phyloP scores from a whole-genome alignment of 2,113 vertebrate species.

The Nipponia nippon region DNA sequence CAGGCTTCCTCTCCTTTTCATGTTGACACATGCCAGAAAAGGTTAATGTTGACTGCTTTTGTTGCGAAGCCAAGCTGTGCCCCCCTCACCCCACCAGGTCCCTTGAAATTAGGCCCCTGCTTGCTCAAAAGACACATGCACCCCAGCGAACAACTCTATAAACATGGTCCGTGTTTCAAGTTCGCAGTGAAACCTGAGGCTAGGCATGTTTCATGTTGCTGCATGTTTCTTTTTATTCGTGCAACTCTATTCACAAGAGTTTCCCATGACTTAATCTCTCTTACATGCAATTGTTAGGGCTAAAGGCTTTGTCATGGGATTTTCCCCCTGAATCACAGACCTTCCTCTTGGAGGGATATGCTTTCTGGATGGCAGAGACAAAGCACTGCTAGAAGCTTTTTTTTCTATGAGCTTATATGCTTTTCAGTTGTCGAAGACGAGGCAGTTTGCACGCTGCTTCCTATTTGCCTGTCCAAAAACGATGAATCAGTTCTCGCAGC shows the following conservation, averaged over 20 bases:
- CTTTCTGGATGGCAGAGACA: neutral
- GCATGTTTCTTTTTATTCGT: conserved; percentile 49
- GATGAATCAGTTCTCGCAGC: neutral
- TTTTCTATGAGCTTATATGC: neutral
- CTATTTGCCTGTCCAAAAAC: neutral
- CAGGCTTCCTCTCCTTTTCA: neutral
- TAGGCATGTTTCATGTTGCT: conserved; percentile 41
- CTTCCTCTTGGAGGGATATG: conserved; percentile 1
- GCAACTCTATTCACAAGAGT: neutral
- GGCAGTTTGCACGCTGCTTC: neutral
- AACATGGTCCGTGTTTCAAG: neutral
- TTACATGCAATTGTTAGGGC: conserved; percentile 22
- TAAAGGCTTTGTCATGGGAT: conserved; percentile 52
- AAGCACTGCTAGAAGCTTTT: neutral
- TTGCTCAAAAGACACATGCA: neutral
- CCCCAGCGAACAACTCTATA: neutral
- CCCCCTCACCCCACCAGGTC: neutral
- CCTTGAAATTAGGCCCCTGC: neutral
- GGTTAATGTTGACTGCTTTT: neutral
- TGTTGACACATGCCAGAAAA: accelerated
- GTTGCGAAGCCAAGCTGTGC: neutral
- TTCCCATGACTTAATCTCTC: conserved; percentile 53
- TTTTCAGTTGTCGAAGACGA: neutral
- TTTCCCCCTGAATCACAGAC: conserved; percentile 50
- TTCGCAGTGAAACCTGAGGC: neutral